Conservation (phyloP, 2,888 invertebrate genomes). For the Rhogogaster chlorosoma region DNA sequence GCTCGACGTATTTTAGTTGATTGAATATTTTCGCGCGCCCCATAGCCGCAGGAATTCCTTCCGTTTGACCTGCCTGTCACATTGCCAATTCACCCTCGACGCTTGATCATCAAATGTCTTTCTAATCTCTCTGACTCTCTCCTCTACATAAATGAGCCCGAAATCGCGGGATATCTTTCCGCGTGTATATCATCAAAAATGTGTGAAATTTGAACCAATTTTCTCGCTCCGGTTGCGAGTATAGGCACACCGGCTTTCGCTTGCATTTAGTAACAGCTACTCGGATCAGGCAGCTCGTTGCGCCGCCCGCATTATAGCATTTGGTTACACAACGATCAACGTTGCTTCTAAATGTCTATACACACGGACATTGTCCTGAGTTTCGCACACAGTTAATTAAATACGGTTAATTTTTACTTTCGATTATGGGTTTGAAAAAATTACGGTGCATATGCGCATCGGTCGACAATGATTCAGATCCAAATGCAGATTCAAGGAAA, state of each 20-base stretch:
- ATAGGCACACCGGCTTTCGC: conserved; percentile 28
- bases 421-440: background rate
- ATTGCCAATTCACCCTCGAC: conserved; percentile 30
- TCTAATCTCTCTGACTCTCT: background rate
- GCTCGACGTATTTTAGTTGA: background rate
- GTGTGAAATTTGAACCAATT: background rate
- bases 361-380: background rate
- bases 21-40: conserved; percentile 30
- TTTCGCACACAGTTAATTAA: background rate
- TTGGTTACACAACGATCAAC: conserved; percentile 27
- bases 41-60: conserved; percentile 30
- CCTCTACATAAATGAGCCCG: background rate
- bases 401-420: background rate
- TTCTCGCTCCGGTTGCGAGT: background rate
- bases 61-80: conserved; percentile 39
- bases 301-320: conserved; percentile 36
- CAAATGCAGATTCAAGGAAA: background rate
- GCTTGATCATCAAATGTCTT: background rate
- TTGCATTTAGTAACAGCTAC: conserved; percentile 39
- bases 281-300: background rate
- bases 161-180: background rate
- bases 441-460: background rate
- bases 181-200: background rate
- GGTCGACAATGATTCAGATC: background rate
- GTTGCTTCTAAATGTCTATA: conserved; percentile 34